Percentiles rank a stretch among this genome's conserved stretches.
phyloP scores from a whole-genome alignment of 2,797 vertebrate species.

The Parauchenoglanis punctatus region DNA sequence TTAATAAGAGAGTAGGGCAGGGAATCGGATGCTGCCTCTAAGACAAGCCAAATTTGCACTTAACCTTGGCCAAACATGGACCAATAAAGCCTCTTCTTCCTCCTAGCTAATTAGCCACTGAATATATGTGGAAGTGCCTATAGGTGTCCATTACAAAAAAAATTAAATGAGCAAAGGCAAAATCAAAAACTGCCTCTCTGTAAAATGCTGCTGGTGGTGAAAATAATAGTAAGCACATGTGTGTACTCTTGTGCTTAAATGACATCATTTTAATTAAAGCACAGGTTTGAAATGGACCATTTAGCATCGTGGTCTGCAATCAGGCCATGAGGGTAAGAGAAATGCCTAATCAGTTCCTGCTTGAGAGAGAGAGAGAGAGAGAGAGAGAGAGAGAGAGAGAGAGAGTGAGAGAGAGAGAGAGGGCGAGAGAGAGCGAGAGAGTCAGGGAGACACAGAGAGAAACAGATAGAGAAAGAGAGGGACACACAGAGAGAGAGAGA shows the following conservation, averaged over 20 bases:
- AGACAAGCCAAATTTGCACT: constrained; percentile 30
- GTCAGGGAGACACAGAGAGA: no score
- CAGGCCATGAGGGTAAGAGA: neutral
- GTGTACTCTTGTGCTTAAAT: neutral
- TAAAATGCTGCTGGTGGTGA: neutral
- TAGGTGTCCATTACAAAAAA: neutral
- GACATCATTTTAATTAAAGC: neutral
- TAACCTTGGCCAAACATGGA: neutral
- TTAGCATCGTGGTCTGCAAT: neutral
- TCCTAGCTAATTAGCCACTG: constrained; percentile 29
- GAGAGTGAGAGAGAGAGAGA: no score
- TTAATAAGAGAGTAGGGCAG: neutral
- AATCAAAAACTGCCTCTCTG: neutral
- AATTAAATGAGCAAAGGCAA: neutral
- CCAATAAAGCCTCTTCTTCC: constrained; percentile 22
- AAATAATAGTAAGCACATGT: neutral
- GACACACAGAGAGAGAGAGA: no score
- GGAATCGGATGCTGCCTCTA: constrained; percentile 22
- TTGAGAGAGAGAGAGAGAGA: neutral
- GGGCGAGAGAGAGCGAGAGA: no score
- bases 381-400: no score
- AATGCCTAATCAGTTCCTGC: constrained; percentile 4
- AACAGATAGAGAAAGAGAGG: no score
- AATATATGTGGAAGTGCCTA: constrained; percentile 59
- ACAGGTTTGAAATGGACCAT: neutral